Evolutionary conservation across 2,888 invertebrate genomes (phyloP).

Genomic region (Drosophila infuscata): DNA sequence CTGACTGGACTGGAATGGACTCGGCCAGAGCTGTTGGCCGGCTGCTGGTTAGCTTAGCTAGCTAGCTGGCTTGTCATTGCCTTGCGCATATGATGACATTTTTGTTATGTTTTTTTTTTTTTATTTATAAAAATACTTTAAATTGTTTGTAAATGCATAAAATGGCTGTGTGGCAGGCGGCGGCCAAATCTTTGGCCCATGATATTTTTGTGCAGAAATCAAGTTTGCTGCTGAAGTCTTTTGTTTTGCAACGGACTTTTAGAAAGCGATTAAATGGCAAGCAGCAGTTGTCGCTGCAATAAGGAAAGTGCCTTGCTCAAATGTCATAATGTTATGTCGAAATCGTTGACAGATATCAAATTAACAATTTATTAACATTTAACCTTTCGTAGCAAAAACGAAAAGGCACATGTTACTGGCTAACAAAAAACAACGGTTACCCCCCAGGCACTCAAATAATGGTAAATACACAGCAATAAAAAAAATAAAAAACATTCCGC

Average conservation of each 20-base stretch:
- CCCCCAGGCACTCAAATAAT: constrained; percentile 51
- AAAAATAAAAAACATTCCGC: constrained; percentile 47
- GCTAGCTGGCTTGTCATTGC: constrained; percentile 61
- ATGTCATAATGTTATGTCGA: constrained; percentile 63
- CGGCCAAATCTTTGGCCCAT: constrained; percentile 48
- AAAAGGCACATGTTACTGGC: constrained; percentile 29
- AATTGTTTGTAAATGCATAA: constrained; percentile 72
- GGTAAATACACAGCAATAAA: constrained; percentile 9
- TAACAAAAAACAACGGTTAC: constrained; percentile 26
- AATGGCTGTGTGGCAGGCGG: constrained; percentile 44
- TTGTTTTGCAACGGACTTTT: constrained; percentile 46
- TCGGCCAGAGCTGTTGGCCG: constrained; percentile 40
- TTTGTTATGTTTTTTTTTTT: background rate
- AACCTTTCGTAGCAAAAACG: constrained; percentile 45
- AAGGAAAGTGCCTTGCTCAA: constrained; percentile 62
- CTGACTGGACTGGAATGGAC: constrained; percentile 54
- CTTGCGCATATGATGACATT: constrained; percentile 77
- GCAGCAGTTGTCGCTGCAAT: constrained; percentile 28
- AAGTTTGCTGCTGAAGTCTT: constrained; percentile 57
- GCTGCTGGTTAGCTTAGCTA: constrained; percentile 29
- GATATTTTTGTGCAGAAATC: constrained; percentile 52
- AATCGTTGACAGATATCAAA: constrained; percentile 60
- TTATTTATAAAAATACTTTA: constrained; percentile 66
- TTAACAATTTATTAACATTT: constrained; percentile 71
- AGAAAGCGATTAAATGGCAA: constrained; percentile 54